Conservation (phyloP, 2,888 invertebrate genomes). For the Caenorhabditis doughertyi region DNA sequence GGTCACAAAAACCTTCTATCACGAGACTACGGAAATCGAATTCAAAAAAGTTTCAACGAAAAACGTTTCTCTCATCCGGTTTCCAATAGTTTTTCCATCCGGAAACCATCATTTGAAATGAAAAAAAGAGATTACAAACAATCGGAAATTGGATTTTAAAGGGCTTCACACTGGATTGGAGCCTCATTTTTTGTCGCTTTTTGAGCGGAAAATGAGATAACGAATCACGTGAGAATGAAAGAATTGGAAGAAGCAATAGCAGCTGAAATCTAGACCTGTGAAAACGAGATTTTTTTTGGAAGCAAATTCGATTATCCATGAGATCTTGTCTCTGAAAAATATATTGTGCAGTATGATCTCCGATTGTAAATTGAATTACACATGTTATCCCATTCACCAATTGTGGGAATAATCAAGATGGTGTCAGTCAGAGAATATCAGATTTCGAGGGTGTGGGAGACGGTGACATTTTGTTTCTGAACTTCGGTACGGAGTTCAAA, state of each 20-base stretch:
- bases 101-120: too few relatives aligned
- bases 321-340: background rate
- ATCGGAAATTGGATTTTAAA: slow-evolving; percentile 52
- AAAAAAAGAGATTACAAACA: slow-evolving; percentile 34
- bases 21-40: too few relatives aligned
- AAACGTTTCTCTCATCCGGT: background rate
- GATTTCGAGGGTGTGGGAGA: too few relatives aligned
- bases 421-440: too few relatives aligned
- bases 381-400: too few relatives aligned
- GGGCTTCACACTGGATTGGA: slow-evolving; percentile 27
- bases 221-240: background rate
- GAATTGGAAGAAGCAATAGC: background rate
- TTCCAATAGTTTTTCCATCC: background rate
- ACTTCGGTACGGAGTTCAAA: too few relatives aligned
- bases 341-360: background rate
- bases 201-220: slow-evolving; percentile 20
- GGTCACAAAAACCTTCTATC: too few relatives aligned
- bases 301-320: background rate
- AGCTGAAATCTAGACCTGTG: background rate
- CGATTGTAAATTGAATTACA: background rate
- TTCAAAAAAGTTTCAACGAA: background rate
- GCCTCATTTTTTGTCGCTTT: too few relatives aligned
- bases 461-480: too few relatives aligned
- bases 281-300: background rate
- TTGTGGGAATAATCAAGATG: too few relatives aligned